phyloP scores from a whole-genome alignment of 2,888 invertebrate genomes.

The Tipula lateralis region DNA sequence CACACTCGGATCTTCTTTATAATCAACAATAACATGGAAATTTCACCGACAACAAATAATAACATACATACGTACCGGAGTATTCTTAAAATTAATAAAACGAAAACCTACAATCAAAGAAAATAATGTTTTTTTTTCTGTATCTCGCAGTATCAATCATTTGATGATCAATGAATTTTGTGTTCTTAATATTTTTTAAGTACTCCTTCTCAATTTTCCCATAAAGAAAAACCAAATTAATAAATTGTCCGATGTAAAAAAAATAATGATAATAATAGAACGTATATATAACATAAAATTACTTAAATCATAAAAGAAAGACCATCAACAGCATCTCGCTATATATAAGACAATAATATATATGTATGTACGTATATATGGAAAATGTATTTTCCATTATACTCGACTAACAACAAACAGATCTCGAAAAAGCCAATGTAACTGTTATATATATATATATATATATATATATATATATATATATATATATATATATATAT shows the following conservation, averaged over 20 bases:
- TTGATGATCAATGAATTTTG: not conserved
- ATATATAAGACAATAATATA: not conserved
- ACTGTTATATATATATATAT: not conserved
- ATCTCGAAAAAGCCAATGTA: not conserved
- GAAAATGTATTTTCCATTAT: slow-evolving; percentile 7
- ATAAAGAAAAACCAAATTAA: not conserved
- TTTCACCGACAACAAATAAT: not conserved
- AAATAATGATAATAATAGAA: not conserved
- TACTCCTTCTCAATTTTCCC: slow-evolving; percentile 11
- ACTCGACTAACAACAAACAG: not conserved
- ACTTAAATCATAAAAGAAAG: not conserved
- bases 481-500: not conserved
- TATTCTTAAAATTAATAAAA: not conserved
- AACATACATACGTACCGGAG: not conserved
- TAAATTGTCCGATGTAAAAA: not conserved
- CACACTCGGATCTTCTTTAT: not conserved
- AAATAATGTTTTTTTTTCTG: not conserved
- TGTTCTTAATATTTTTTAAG: not conserved
- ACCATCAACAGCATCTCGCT: not conserved
- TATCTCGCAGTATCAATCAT: not conserved
- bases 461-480: not conserved
- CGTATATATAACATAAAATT: not conserved
- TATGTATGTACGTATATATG: too few species aligned
- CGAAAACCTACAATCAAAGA: slow-evolving; percentile 5
- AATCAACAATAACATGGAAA: not conserved